Evolutionary conservation across 2,888 invertebrate genomes (phyloP).

Genomic region (Dysmachus trigonus): DNA sequence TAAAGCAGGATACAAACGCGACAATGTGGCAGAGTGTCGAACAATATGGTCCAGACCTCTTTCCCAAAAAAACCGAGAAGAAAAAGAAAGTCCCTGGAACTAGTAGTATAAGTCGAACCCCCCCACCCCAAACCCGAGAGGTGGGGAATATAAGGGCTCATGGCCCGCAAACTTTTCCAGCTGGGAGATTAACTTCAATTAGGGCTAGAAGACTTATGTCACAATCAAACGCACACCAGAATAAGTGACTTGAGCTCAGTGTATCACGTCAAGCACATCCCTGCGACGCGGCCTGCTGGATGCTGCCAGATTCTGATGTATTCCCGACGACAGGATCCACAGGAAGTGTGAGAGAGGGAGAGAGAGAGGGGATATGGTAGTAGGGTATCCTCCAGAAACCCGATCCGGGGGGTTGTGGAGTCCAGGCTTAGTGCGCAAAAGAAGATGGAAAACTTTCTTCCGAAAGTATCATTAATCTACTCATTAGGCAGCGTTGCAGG

Average conservation of each 20-base stretch:
- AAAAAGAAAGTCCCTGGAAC: not conserved
- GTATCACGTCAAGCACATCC: slow-evolving; percentile 42
- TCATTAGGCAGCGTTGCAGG: slow-evolving; percentile 45
- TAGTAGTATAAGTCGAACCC: not conserved
- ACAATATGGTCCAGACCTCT: not conserved
- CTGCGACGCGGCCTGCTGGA: not conserved
- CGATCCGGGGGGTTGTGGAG: not conserved
- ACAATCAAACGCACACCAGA: slow-evolving; percentile 44
- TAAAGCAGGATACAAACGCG: not conserved
- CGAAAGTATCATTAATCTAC: slow-evolving; percentile 49
- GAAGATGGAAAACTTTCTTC: slow-evolving; percentile 24
- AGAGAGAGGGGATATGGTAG: too few relatives aligned
- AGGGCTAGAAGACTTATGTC: slow-evolving; percentile 45
- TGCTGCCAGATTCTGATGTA: slow-evolving; percentile 10
- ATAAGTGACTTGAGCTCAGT: slow-evolving; percentile 21
- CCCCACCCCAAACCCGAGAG: not conserved
- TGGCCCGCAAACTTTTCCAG: slow-evolving; percentile 33
- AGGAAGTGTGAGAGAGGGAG: too few relatives aligned
- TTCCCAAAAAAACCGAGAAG: not conserved
- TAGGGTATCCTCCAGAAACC: too few relatives aligned
- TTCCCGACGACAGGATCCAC: not conserved
- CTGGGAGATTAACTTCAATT: slow-evolving; percentile 46
- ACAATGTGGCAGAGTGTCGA: not conserved
- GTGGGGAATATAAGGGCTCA: not conserved
- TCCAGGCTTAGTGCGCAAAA: not conserved